phyloP scores from a whole-genome alignment of 2,113 vertebrate genomes.

The Nanorana parkeri region DNA sequence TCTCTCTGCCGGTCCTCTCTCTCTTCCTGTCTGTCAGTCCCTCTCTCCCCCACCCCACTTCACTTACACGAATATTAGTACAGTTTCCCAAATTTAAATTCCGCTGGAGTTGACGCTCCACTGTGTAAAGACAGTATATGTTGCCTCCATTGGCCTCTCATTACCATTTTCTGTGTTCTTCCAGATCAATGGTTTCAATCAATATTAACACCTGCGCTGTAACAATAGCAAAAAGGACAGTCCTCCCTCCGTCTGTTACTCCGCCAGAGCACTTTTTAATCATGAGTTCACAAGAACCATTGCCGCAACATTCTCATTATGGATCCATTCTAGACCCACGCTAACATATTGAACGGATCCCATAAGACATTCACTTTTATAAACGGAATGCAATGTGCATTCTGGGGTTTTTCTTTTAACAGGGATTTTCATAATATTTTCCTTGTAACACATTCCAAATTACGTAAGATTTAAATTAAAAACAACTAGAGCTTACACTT shows the following conservation, averaged over 20 bases:
- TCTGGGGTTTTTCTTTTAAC: too few relatives aligned
- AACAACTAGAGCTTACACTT: too few relatives aligned
- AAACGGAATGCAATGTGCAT: too few relatives aligned
- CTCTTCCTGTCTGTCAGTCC: too few relatives aligned
- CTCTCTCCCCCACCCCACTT: not conserved
- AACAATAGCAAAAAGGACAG: slow-evolving; percentile 27
- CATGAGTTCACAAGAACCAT: slow-evolving; percentile 1
- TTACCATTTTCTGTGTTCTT: slow-evolving; percentile 35
- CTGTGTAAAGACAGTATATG: slow-evolving; percentile 23
- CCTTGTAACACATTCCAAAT: too few relatives aligned
- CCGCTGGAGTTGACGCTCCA: not conserved
- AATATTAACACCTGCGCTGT: slow-evolving; percentile 31
- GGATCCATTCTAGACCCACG: not conserved
- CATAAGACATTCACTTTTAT: not conserved
- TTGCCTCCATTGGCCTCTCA: slow-evolving; percentile 30
- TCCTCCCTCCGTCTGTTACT: not conserved
- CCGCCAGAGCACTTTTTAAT: slow-evolving; percentile 12
- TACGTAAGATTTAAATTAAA: too few relatives aligned
- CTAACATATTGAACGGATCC: not conserved
- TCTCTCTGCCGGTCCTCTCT: too few relatives aligned
- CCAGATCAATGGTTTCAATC: slow-evolving; percentile 44
- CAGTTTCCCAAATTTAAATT: not conserved
- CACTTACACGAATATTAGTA: not conserved
- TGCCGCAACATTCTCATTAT: not conserved
- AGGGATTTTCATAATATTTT: too few relatives aligned